Evolutionary conservation across 2,797 vertebrate genomes (phyloP).

Genomic region (Catamblyrhynchus diadema): DNA sequence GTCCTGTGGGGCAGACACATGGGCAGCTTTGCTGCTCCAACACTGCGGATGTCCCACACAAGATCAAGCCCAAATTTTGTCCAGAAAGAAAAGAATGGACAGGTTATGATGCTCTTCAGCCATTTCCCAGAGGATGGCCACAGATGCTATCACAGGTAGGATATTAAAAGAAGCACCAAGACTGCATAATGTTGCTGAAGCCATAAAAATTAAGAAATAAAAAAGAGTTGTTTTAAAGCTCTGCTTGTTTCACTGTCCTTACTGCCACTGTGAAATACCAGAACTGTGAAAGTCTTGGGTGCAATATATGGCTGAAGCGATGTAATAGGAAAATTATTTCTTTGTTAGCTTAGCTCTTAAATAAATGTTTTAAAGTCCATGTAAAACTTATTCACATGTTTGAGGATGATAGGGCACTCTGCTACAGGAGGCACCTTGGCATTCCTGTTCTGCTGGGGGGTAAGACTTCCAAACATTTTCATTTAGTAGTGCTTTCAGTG

Average conservation of each 20-base stretch:
- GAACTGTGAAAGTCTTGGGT: background rate
- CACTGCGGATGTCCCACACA: rapidly evolving
- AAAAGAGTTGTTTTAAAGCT: background rate
- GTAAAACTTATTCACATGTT: background rate
- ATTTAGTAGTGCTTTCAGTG: background rate
- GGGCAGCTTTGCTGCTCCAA: background rate
- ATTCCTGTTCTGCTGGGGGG: background rate
- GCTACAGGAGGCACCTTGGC: background rate
- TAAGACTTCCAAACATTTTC: background rate
- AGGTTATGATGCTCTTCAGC: background rate
- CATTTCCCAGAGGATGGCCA: background rate
- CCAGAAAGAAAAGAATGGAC: background rate
- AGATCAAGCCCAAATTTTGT: background rate
- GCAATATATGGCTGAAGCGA: background rate
- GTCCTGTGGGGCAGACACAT: rapidly evolving
- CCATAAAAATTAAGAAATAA: background rate
- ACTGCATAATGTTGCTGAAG: background rate
- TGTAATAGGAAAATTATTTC: background rate
- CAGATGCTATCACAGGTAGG: background rate
- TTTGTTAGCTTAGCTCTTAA: background rate
- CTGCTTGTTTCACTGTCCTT: background rate
- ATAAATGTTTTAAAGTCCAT: background rate
- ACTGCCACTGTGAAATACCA: background rate
- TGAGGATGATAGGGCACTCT: background rate
- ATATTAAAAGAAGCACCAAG: background rate